A percentile compares a stretch with the other conserved stretches of the same genome.
phyloP scores from a whole-genome alignment of 2,797 vertebrate species.

The Ammospiza maritima region DNA sequence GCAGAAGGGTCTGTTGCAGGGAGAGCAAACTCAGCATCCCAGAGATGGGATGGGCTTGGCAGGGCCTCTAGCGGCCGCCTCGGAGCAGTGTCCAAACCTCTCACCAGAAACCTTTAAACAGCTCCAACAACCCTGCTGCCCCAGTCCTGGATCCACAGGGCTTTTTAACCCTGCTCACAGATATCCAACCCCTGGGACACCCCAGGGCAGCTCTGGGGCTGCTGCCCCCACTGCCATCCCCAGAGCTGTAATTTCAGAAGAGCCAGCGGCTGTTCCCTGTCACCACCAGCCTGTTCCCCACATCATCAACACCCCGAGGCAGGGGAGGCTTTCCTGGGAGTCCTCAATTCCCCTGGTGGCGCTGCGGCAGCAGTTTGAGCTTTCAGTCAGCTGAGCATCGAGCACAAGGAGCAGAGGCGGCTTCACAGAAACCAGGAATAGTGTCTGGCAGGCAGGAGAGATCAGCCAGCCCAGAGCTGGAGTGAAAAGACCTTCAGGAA shows the following conservation, averaged over 20 bases:
- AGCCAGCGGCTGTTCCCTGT: neutral
- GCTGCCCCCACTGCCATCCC: neutral
- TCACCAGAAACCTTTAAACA: fast-evolving
- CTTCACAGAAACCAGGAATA: neutral
- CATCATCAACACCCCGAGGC: fast-evolving
- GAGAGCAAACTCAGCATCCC: neutral
- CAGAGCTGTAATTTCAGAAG: neutral
- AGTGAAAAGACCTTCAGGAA: neutral
- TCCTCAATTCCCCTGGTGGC: neutral
- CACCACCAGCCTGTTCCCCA: neutral
- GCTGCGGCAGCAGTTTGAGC: neutral
- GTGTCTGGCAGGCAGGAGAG: fast-evolving
- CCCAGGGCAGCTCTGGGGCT: neutral
- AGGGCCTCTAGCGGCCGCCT: constrained; percentile 42
- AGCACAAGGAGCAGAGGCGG: neutral
- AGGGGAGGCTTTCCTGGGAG: neutral
- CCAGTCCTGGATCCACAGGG: neutral
- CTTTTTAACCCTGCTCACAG: fast-evolving
- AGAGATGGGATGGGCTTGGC: neutral
- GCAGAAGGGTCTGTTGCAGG: fast-evolving
- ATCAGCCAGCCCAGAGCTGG: neutral
- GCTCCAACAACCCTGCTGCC: neutral
- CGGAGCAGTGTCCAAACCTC: neutral
- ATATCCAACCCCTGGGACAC: fast-evolving
- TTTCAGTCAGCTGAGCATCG: neutral